Evolutionary conservation across 2,888 invertebrate genomes (phyloP).

Genomic region (Drosophila barbarae): DNA sequence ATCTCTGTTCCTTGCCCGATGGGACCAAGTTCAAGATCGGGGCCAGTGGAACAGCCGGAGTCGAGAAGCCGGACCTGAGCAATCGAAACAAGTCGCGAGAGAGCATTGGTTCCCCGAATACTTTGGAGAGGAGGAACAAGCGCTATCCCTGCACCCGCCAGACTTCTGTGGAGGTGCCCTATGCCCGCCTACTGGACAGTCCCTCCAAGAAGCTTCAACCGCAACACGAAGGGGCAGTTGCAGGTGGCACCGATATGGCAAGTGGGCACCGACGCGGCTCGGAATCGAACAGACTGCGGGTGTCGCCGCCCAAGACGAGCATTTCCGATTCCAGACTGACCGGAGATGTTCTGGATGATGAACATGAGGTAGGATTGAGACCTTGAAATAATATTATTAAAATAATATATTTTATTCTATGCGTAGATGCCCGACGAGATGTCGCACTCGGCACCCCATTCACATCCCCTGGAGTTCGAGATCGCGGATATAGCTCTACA

Average conservation of each 20-base stretch:
- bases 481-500: slow-evolving; percentile 78
- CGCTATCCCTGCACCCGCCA: slow-evolving; percentile 82
- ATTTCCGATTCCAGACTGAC: slow-evolving; percentile 92
- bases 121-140: slow-evolving; percentile 80
- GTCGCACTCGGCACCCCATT: slow-evolving; percentile 80
- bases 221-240: slow-evolving; percentile 78
- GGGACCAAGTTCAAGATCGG: slow-evolving; percentile 74
- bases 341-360: slow-evolving; percentile 83
- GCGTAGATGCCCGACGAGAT: slow-evolving; percentile 78
- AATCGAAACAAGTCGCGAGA: slow-evolving; percentile 77
- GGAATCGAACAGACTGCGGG: slow-evolving; percentile 79
- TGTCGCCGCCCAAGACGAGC: slow-evolving; percentile 89
- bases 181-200: slow-evolving; percentile 88
- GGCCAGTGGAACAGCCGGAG: slow-evolving; percentile 52
- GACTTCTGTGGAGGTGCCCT: slow-evolving; percentile 84
- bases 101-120: slow-evolving; percentile 79
- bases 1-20: slow-evolving; percentile 66
- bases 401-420: background rate
- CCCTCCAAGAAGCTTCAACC: slow-evolving; percentile 77
- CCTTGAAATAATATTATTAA: background rate
- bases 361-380: slow-evolving; percentile 79
- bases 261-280: slow-evolving; percentile 82
- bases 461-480: slow-evolving; percentile 79
- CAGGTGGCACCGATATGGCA: slow-evolving; percentile 80
- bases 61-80: slow-evolving; percentile 67